Evolutionary conservation across 2,797 vertebrate genomes (phyloP).

Genomic region (Sebastes flavidus): DNA sequence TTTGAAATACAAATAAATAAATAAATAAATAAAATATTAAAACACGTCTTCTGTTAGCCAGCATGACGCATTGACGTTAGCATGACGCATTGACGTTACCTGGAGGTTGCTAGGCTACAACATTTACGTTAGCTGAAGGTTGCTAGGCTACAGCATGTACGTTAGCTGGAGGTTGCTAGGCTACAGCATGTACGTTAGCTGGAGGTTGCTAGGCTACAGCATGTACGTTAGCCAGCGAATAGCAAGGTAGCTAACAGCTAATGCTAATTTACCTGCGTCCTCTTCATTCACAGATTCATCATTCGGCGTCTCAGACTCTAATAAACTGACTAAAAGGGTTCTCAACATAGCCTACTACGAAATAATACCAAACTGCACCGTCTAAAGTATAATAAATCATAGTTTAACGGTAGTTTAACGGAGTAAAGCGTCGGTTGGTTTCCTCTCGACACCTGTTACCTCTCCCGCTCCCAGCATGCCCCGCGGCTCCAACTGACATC

Average conservation of each 20-base stretch:
- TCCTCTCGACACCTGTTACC: too few species aligned
- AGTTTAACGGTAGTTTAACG: too few species aligned
- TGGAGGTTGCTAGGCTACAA: not conserved
- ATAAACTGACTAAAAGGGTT: accelerated
- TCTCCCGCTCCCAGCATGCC: not conserved
- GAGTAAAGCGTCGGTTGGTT: not conserved
- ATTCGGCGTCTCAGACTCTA: not conserved
- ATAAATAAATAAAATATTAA: not conserved
- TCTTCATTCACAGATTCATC: not conserved
- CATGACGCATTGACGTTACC: not conserved
- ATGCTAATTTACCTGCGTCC: not conserved
- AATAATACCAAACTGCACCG: not conserved
- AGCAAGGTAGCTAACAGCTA: not conserved
- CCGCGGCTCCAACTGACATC: not conserved
- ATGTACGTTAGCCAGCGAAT: not conserved
- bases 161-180: not conserved
- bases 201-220: not conserved
- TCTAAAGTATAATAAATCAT: not conserved
- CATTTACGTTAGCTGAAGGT: not conserved
- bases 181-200: not conserved
- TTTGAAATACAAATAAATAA: too few species aligned
- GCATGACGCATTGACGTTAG: not conserved
- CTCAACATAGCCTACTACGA: accelerated
- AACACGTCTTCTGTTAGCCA: not conserved
- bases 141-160: not conserved